phyloP scores from a whole-genome alignment of 2,888 invertebrate genomes.

The Hartigia nigra region DNA sequence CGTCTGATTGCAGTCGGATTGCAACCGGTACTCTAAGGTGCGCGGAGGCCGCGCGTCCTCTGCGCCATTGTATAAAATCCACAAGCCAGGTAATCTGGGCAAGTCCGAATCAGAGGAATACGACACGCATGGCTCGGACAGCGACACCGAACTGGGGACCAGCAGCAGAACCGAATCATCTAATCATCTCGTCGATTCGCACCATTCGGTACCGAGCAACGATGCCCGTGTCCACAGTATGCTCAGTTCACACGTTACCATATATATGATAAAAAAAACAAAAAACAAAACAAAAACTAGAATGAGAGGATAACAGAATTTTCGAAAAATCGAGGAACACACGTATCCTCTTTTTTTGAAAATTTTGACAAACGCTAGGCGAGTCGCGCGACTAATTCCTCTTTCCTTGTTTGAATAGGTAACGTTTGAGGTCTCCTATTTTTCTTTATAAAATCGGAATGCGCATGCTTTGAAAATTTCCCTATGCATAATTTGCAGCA shows the following conservation, averaged over 20 bases:
- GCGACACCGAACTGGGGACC: constrained; percentile 79
- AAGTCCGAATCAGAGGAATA: constrained; percentile 96
- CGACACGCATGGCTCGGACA: constrained; percentile 85
- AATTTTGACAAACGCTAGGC: background rate
- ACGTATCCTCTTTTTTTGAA: background rate
- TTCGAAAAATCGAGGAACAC: background rate
- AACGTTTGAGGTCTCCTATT: background rate
- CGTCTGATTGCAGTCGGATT: constrained; percentile 67
- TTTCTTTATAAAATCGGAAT: background rate
- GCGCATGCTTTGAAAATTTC: background rate
- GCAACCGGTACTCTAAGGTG: constrained; percentile 66
- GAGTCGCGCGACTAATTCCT: background rate
- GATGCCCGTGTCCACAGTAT: constrained; percentile 66
- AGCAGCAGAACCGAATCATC: constrained; percentile 68
- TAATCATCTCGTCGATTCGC: constrained; percentile 67
- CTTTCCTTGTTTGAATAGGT: background rate
- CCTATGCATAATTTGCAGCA: background rate
- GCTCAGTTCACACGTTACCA: constrained; percentile 26
- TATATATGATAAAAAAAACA: background rate
- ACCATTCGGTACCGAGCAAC: constrained; percentile 58
- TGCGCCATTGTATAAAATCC: constrained; percentile 65
- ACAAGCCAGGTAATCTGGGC: constrained; percentile 91
- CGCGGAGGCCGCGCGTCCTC: constrained; percentile 66
- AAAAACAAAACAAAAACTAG: background rate
- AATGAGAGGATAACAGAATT: background rate